Base-by-base conservation (phyloP, 1,140 invertebrate genomes). In the Lysiphlebus fabarum region DNA sequence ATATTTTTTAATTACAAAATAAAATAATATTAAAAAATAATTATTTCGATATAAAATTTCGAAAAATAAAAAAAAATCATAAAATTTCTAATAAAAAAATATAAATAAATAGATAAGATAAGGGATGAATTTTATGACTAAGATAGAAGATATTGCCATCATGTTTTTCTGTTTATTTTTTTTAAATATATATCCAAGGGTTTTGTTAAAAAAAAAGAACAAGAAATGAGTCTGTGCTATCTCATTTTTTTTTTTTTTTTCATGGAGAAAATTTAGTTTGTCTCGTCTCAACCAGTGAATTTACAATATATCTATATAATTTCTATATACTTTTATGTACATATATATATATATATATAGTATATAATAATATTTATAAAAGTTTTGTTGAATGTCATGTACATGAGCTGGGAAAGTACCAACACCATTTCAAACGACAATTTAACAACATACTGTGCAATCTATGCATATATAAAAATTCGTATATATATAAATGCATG, bases 131-230 rank as follows among this genome's bases (percentile, higher is more conserved):
- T 55, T 55, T 55, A 55, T 41, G 53, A 55, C 42, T 44, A 41
- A 56, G 37, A 33, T 36, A 56, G 44, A 60, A 67, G 71, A 66
- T 66, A 64, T 64, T 65, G 58, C 38, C 43, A 7, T 65, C 62
- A 59, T 65, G 54, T 36, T 56, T 56, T 56, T 56, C 44, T 43
- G 44, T 34, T 48, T 56, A 48, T 26, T 26, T 26, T 26, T 26
- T 26, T 2, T 26, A 26, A 2, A 26, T 26, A 26, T 0, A 26
- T 26, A 51, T 51, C n/a, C n/a, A 37, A 33, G 49, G 34, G n/a
- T 11, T 40, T 51, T 34, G 36, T 38, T 11, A 51, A 51, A 51
- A 38, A 37, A 4, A 5, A 40, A 36, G 34, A 37, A 38, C 34
- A 36, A 38, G 49, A 8, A 11, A 40, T 8, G 2, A 51, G 37